These are phyloP conservation scores for Diplosoma virens DNA, from an alignment of 23 tunicate genomes.

Conservation along the genomic window DNA sequence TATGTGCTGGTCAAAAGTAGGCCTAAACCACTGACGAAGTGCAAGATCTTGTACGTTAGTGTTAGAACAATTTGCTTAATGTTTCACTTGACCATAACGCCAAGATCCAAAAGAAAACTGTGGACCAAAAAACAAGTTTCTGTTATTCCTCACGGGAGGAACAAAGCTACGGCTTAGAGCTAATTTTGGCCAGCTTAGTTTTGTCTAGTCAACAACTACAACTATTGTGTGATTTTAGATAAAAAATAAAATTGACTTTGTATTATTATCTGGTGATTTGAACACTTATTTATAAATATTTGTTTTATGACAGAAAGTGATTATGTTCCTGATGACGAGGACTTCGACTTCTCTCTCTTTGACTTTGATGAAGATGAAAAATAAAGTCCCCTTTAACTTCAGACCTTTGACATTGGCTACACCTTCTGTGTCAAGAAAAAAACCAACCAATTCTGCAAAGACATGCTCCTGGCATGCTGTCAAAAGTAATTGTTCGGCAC, in stretches of 20 bases:
- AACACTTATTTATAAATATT: background rate
- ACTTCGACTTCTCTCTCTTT: background rate
- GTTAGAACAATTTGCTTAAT: background rate
- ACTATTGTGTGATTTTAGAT: background rate
- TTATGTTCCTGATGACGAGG: background rate
- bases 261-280: background rate
- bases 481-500: no score
- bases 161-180: background rate
- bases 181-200: background rate
- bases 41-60: background rate
- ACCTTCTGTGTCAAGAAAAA: background rate
- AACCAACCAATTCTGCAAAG: background rate
- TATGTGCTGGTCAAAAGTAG: background rate
- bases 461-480: background rate
- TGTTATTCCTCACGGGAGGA: slow-evolving; percentile 1
- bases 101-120: background rate
- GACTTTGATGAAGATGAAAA: background rate
- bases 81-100: background rate
- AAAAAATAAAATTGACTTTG: background rate
- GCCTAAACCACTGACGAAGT: background rate
- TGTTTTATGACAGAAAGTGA: background rate
- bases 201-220: background rate
- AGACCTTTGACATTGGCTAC: background rate
- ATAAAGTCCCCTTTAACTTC: background rate
- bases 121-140: background rate